Evolutionary conservation across 64 coral and sea anemone species (phyloP).

Genomic region (Actinia equina): DNA sequence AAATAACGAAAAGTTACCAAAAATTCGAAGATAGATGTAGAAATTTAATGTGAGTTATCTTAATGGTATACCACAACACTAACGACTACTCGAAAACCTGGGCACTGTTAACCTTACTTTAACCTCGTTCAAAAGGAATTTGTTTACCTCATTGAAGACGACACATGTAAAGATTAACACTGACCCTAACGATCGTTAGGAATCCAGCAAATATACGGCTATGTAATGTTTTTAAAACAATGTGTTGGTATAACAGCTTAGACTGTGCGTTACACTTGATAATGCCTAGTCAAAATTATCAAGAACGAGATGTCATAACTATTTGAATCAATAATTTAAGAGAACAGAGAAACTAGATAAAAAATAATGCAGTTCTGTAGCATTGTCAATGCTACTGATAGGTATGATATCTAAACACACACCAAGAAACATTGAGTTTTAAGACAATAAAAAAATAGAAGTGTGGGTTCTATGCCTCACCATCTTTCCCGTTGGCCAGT

Average conservation of each 20-base stretch:
- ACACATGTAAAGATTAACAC: background rate
- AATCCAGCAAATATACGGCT: background rate
- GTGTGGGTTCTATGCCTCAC: background rate
- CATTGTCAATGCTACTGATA: too few species aligned
- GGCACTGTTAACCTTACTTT: conserved; percentile 1
- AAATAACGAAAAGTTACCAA: background rate
- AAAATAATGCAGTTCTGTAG: too few species aligned
- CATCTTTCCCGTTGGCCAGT: background rate
- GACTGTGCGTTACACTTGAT: background rate
- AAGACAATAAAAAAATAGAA: too few species aligned
- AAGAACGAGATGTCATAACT: background rate
- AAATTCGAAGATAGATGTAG: background rate
- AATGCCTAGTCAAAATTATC: background rate
- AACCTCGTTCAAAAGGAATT: conserved; percentile 4
- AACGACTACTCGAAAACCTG: background rate
- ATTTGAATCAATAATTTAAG: background rate
- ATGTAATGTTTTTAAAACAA: background rate
- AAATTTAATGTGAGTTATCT: background rate
- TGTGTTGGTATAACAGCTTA: background rate
- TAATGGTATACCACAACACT: background rate
- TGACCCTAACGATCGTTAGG: background rate
- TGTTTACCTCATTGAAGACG: background rate
- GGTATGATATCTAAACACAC: too few species aligned
- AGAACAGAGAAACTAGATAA: background rate
- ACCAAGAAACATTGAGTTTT: background rate